Evolutionary conservation across 2,113 vertebrate species (phyloP).

Genomic region (Pionites leucogaster): DNA sequence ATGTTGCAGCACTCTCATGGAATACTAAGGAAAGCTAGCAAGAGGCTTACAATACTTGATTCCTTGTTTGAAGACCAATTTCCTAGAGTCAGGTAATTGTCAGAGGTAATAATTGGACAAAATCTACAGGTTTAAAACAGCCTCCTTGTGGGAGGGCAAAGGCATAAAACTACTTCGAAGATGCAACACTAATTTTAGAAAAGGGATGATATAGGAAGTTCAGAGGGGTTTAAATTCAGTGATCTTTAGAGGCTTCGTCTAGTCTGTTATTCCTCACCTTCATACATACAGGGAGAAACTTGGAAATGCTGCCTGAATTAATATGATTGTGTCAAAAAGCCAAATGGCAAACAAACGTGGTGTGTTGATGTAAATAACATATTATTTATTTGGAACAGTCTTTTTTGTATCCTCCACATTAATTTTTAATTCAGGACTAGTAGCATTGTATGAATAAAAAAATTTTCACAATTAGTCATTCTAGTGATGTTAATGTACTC

Average conservation of each 20-base stretch:
- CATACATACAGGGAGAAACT: not conserved
- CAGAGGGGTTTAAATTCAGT: not conserved
- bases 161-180: not conserved
- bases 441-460: not conserved
- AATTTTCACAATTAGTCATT: not conserved
- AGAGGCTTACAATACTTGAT: not conserved
- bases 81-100: not conserved
- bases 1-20: not conserved
- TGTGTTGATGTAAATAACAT: not conserved
- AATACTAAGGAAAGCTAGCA: not conserved
- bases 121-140: not conserved
- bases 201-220: not conserved
- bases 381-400: not conserved
- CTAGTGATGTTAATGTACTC: not conserved
- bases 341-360: not conserved
- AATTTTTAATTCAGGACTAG: not conserved
- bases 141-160: not conserved
- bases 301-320: not conserved
- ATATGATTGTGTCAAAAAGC: not conserved
- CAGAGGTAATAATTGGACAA: not conserved
- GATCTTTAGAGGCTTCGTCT: not conserved
- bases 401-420: not conserved
- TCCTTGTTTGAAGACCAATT: not conserved
- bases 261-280: not conserved
- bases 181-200: not conserved